phyloP scores from a whole-genome alignment of 2,888 invertebrate genomes.

The Stegophylla sp. region DNA sequence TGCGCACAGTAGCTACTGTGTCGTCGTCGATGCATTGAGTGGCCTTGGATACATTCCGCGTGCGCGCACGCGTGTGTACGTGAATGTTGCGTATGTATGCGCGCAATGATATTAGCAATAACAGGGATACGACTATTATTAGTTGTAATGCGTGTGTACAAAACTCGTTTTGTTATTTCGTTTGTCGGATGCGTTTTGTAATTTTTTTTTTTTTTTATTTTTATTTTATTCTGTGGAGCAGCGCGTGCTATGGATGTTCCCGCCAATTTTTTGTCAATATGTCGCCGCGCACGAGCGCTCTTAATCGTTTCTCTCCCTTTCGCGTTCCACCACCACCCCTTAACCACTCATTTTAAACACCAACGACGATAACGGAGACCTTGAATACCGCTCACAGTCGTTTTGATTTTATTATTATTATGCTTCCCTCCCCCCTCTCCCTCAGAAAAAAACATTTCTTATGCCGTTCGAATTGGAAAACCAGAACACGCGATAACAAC shows the following conservation, averaged over 20 bases:
- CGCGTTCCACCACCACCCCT: neutral
- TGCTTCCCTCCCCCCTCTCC: neutral
- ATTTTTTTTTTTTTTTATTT: neutral
- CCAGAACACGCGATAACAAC: neutral
- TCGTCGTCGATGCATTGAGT: neutral
- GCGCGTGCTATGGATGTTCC: conserved; percentile 46
- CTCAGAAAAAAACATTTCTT: neutral
- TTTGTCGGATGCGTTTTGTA: neutral
- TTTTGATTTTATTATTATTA: too few species aligned
- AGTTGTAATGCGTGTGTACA: neutral
- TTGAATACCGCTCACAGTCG: neutral
- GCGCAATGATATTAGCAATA: conserved; percentile 10
- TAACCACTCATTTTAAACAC: too few species aligned
- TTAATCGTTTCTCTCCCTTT: conserved; percentile 3
- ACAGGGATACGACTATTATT: conserved; percentile 25
- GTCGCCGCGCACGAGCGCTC: neutral
- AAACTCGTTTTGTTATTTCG: neutral
- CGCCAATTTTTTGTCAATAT: conserved; percentile 42
- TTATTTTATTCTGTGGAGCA: too few species aligned
- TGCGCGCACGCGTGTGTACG: neutral
- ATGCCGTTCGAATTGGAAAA: conserved; percentile 6
- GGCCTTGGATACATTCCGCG: conserved; percentile 41
- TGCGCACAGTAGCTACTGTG: conserved; percentile 12
- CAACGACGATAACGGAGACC: neutral
- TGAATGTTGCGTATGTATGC: neutral